Evolutionary conservation across 2,797 vertebrate species (phyloP).

Genomic region (Microhierax caerulescens): DNA sequence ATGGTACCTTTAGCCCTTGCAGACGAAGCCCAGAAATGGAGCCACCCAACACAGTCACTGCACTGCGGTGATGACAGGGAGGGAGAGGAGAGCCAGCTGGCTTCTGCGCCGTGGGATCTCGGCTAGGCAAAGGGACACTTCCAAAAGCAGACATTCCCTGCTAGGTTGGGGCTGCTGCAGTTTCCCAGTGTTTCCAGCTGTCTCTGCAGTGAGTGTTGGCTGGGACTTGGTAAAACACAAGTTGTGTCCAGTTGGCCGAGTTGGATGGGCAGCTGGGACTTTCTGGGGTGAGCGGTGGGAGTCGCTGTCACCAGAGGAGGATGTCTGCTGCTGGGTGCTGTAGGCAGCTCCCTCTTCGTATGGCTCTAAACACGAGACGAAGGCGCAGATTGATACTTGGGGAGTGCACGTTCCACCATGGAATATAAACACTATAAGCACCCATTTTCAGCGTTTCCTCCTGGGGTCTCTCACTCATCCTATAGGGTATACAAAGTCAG

Average conservation of each 20-base stretch:
- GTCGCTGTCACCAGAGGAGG: neutral
- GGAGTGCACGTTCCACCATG: neutral
- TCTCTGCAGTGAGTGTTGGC: neutral
- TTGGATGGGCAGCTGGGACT: neutral
- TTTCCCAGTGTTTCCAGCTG: neutral
- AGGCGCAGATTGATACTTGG: neutral
- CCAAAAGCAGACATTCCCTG: neutral
- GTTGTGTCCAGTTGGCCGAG: neutral
- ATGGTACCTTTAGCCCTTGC: neutral
- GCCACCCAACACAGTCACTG: neutral
- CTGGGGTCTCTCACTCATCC: neutral
- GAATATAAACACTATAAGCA: neutral
- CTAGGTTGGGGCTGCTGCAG: neutral
- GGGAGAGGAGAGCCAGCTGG: neutral
- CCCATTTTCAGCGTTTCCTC: neutral
- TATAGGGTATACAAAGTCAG: neutral
- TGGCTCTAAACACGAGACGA: neutral
- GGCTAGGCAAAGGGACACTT: neutral
- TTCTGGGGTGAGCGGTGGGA: neutral
- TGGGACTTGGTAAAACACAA: neutral
- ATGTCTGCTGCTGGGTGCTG: neutral
- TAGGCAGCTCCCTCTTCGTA: neutral
- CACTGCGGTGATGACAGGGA: neutral
- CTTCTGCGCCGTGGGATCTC: neutral
- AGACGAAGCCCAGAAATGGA: neutral